phyloP scores from a whole-genome alignment of 2,888 invertebrate genomes.

The Megamerina dolium region DNA sequence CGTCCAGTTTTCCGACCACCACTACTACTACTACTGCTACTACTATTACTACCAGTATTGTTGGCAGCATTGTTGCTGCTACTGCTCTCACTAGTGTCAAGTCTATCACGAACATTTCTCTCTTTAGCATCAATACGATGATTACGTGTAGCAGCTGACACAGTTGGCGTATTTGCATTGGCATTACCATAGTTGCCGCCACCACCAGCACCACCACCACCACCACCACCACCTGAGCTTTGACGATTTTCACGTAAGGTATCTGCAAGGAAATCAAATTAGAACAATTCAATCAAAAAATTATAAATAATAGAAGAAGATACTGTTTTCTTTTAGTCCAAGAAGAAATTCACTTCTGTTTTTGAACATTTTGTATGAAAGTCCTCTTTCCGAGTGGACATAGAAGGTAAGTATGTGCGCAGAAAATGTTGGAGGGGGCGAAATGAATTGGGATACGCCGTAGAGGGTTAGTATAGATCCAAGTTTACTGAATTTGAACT shows the following conservation, averaged over 20 bases:
- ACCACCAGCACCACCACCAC: slow-evolving; percentile 27
- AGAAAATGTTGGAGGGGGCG: no score
- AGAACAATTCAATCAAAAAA: neutral
- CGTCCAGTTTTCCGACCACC: slow-evolving; percentile 39
- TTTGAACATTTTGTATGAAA: no score
- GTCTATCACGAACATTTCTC: slow-evolving; percentile 29
- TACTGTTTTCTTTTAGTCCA: neutral
- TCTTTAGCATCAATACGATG: slow-evolving; percentile 21
- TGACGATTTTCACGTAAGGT: slow-evolving; percentile 35
- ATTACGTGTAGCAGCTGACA: slow-evolving; percentile 19
- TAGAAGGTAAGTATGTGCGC: no score
- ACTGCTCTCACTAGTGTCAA: slow-evolving; percentile 33
- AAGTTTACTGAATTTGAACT: no score
- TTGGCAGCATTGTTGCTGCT: slow-evolving; percentile 28
- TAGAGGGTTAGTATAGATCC: no score
- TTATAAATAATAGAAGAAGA: neutral
- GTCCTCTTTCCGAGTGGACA: no score
- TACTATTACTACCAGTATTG: slow-evolving; percentile 29
- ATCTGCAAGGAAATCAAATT: slow-evolving; percentile 23
- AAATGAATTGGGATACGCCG: no score
- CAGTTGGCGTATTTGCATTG: slow-evolving; percentile 20
- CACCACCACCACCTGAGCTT: slow-evolving; percentile 30
- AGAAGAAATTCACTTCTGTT: no score
- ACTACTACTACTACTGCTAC: slow-evolving; percentile 25
- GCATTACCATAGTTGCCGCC: no score